A percentile compares a stretch with the other conserved stretches of the same genome.
These are phyloP conservation scores for Aleadryas rufinucha DNA, from an alignment of 2,113 vertebrate species.

Conservation along the genomic window DNA sequence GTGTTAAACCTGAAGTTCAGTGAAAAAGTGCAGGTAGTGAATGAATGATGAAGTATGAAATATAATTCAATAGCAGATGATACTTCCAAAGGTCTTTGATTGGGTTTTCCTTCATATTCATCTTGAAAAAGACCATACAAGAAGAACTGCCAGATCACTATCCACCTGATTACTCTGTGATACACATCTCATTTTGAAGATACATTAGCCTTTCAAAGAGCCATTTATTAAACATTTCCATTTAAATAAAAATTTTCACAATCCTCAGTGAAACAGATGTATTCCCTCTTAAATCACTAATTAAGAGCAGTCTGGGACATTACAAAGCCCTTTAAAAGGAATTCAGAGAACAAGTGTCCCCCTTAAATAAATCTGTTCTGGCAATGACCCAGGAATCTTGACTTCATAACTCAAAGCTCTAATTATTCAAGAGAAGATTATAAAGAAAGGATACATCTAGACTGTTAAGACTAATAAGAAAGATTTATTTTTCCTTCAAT, in stretches of 20 bases:
- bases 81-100: not conserved
- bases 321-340: constrained; percentile 48
- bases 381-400: constrained; percentile 30
- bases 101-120: not conserved
- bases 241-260: constrained; percentile 55
- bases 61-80: not conserved
- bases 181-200: not conserved
- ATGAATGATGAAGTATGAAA: not conserved
- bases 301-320: constrained; percentile 44
- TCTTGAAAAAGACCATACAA: not conserved
- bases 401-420: constrained; percentile 50
- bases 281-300: constrained; percentile 47
- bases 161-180: not conserved
- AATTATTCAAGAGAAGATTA: constrained; percentile 39
- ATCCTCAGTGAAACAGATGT: constrained; percentile 50
- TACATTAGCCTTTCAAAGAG: not conserved
- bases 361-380: constrained; percentile 54
- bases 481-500: constrained; percentile 14
- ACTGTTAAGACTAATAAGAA: not conserved
- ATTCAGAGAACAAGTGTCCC: constrained; percentile 26
- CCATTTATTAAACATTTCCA: constrained; percentile 22
- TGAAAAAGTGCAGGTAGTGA: not conserved
- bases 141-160: not conserved
- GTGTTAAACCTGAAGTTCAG: not conserved
- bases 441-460: not conserved